Percentiles rank a stretch among this genome's conserved stretches.
These are phyloP conservation scores for Alviniconcha marisindica DNA, from an alignment of 1,140 invertebrate genomes.

Conservation along the genomic window DNA sequence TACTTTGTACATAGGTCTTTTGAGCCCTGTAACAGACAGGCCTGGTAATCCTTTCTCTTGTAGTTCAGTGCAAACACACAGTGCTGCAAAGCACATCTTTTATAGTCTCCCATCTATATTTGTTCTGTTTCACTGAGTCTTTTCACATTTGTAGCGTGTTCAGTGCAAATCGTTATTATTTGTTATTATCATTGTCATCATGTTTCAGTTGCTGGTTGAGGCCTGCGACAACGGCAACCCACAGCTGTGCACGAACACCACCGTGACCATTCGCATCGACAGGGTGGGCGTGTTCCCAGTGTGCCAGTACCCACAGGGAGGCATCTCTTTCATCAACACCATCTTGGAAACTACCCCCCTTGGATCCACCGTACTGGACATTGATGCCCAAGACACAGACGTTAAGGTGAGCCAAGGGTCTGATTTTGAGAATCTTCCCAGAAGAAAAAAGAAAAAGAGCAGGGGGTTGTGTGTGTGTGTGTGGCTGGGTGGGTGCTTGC, in stretches of 20 bases:
- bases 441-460: neutral
- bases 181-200: too few species aligned
- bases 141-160: too few species aligned
- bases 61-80: too few species aligned
- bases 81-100: too few species aligned
- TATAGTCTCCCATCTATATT: too few species aligned
- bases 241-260: constrained; percentile 89
- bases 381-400: constrained; percentile 45
- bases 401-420: constrained; percentile 38
- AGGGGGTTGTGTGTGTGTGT: neutral
- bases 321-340: constrained; percentile 54
- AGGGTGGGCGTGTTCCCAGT: constrained; percentile 87
- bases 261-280: constrained; percentile 84
- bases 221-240: constrained; percentile 92
- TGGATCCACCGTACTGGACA: constrained; percentile 37
- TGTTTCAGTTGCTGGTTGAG: constrained; percentile 82
- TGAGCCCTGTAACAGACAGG: too few species aligned
- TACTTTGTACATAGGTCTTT: too few species aligned
- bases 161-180: too few species aligned
- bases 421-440: neutral
- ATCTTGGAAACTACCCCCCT: constrained; percentile 49
- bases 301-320: constrained; percentile 80
- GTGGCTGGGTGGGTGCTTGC: neutral
- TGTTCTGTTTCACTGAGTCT: too few species aligned
- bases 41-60: too few species aligned